Evolutionary conservation across 1,140 invertebrate genomes (phyloP).

Genomic region (Muscidifurax raptorellus): DNA sequence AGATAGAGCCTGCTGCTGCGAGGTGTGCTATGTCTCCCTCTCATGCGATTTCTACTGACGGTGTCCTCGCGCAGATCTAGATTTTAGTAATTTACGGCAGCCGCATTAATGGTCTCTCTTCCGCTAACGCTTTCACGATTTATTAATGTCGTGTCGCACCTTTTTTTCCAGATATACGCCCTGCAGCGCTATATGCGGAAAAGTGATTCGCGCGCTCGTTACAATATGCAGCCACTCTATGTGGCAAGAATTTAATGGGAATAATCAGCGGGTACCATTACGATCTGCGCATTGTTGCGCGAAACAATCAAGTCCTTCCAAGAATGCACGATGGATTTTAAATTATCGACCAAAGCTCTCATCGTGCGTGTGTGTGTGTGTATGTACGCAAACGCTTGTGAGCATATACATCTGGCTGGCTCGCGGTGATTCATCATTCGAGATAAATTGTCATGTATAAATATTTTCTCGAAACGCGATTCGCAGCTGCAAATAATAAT

Average conservation of each 20-base stretch:
- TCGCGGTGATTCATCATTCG: constrained; percentile 31
- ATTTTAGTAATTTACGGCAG: constrained; percentile 50
- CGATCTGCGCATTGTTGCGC: background rate
- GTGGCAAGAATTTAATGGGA: too few species aligned
- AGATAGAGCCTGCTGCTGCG: background rate
- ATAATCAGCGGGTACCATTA: background rate
- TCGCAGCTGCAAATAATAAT: constrained; percentile 20
- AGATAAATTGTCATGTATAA: constrained; percentile 44
- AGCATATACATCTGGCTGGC: background rate
- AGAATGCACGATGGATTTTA: constrained; percentile 19
- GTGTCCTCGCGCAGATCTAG: constrained; percentile 39
- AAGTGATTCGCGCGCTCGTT: background rate
- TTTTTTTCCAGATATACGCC: background rate
- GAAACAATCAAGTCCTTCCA: background rate
- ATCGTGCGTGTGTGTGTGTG: too few species aligned
- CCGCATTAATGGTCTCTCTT: constrained; percentile 37
- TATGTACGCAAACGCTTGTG: background rate
- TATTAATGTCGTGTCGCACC: constrained; percentile 41
- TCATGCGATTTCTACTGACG: constrained; percentile 33
- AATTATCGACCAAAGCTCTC: constrained; percentile 21
- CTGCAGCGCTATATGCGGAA: too few species aligned
- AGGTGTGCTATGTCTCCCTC: background rate
- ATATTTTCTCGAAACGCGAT: constrained; percentile 29
- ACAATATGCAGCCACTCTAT: too few species aligned
- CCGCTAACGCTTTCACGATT: constrained; percentile 22